Base-by-base conservation (phyloP, 2,797 vertebrate species). In the Argya squamiceps region DNA sequence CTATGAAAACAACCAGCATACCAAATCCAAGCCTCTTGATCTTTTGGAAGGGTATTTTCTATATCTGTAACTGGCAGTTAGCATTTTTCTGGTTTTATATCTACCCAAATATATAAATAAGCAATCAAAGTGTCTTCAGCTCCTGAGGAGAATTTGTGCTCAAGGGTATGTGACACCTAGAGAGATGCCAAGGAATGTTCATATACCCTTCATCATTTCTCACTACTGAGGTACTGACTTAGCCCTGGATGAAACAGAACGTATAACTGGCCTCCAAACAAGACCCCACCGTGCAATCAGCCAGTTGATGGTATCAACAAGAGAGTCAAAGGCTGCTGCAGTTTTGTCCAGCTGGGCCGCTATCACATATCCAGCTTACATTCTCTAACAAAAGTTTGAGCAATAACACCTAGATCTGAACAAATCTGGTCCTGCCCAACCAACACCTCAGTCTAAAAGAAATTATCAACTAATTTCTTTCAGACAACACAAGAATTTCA, bases 401-500 rank as follows among this genome's bases (percentile, higher is more conserved):
- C 39, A 77, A 8, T 34, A 56, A 46, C 17, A 43, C 34, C 63
- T 82, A 20, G 12, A 73, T 58, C 55, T 43, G 67, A 95, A 74
- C 60, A 95, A 79, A 90, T 82, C 70, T 0, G 0, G 37, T 84
- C 85, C 60, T 70, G 83, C 34, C 49, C 80, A 93, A 56, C 0
- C 4, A 84, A 65, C 93, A 81, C 15, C 43, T 88, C 39, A 15
- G 39, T 18, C 79, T 89, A 58, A 73, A 92, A 82, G 60, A 93
- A 96, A 79, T 88, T 76, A 89, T 52, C 70, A 89, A 76, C 70
- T 68, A 24, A 89, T 89, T 89, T 80, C 44, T 94, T 82, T 74
- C 77, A 95, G 64, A 87, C 68, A 95, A 80, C 53, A 75, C 18
- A 68, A 84, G 53, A 87, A 92, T 93, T 84, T 89, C 67, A 89